Evolutionary conservation across 2,797 vertebrate species (phyloP).

Genomic region (Limosa lapponica): DNA sequence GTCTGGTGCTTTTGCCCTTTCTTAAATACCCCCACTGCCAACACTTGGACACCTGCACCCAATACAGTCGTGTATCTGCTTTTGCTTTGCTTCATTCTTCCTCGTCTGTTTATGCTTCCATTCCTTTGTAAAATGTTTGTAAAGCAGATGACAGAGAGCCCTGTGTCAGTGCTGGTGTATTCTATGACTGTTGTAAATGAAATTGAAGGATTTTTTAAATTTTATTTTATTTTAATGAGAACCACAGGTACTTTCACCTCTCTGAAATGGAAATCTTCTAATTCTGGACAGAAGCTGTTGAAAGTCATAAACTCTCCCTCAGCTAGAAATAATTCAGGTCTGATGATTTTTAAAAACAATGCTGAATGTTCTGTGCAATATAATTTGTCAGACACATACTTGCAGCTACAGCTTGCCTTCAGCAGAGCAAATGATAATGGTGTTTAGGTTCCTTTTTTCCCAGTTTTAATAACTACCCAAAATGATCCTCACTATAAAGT

Average conservation of each 20-base stretch:
- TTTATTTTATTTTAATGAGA: not conserved
- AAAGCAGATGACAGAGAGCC: not conserved
- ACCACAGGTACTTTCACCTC: not conserved
- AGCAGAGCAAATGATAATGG: not conserved
- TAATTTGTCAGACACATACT: not conserved
- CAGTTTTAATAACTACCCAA: not conserved
- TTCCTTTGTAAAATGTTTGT: not conserved
- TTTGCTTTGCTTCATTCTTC: not conserved
- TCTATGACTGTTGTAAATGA: not conserved
- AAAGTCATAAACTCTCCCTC: not conserved
- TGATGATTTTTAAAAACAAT: not conserved
- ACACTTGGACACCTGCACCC: not conserved
- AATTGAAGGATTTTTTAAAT: not conserved
- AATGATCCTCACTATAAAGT: not conserved
- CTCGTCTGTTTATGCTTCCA: fast-evolving
- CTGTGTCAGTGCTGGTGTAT: not conserved
- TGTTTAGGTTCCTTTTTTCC: not conserved
- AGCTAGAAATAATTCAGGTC: not conserved
- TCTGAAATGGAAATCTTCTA: not conserved
- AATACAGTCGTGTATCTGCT: not conserved
- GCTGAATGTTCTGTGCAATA: fast-evolving
- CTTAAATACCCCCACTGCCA: not conserved
- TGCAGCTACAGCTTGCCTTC: not conserved
- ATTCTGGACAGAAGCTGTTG: not conserved
- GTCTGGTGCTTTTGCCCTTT: not conserved